Conservation (phyloP, 92 coral and sea anemone species). For the Phenganax marumi region DNA sequence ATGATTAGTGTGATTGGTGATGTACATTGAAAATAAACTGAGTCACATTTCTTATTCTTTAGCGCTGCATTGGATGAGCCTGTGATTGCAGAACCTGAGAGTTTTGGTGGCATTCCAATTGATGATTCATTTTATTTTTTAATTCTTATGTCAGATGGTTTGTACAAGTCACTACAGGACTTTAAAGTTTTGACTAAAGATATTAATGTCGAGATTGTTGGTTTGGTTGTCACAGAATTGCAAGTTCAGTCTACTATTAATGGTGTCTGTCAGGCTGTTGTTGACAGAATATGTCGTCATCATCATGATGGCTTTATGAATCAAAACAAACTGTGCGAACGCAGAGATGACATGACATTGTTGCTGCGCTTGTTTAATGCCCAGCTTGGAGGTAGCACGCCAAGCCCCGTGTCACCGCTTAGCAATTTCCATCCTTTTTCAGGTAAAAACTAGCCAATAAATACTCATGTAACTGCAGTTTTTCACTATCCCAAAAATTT, state of each 20-base stretch:
- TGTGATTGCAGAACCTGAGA: conserved; percentile 93
- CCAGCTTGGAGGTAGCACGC: conserved; percentile 66
- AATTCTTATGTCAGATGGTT: conserved; percentile 92
- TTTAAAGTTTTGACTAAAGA: conserved; percentile 65
- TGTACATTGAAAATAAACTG: background rate
- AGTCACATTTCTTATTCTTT: background rate
- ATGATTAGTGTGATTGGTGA: background rate
- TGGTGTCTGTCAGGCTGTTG: conserved; percentile 96
- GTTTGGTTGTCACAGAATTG: conserved; percentile 72
- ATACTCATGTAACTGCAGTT: background rate
- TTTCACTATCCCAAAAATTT: too few species aligned
- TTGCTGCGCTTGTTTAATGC: conserved; percentile 76
- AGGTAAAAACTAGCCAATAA: background rate
- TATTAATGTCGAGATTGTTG: conserved; percentile 76
- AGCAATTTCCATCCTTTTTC: conserved; percentile 36
- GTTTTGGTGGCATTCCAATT: conserved; percentile 75
- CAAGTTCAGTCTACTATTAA: conserved; percentile 77
- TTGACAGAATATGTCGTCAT: conserved; percentile 81
- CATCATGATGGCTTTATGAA: conserved; percentile 95
- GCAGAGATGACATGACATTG: conserved; percentile 91
- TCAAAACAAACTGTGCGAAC: conserved; percentile 72
- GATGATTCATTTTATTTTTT: conserved; percentile 80
- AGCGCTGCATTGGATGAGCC: conserved; percentile 90
- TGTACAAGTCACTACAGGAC: conserved; percentile 84
- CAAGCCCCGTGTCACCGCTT: conserved; percentile 64